Base-by-base conservation (phyloP, 2,113 vertebrate genomes). In the Eulemur rufifrons region DNA sequence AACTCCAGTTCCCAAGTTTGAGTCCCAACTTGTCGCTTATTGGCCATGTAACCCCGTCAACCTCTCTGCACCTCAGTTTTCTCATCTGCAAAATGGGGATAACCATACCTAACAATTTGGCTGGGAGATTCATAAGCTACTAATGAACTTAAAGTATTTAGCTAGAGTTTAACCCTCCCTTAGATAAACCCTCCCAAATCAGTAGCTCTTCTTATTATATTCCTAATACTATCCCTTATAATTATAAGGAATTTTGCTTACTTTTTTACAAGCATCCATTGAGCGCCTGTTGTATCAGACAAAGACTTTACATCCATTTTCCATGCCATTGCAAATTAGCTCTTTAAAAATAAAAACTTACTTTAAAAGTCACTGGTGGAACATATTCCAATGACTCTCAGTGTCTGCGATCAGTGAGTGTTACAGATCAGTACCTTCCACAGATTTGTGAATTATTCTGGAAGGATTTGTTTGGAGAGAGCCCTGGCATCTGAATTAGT, bases 61-160 rank as follows among this genome's bases (percentile, higher is more conserved):
- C 18, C 59, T 39, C 59, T 15, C 71, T 9, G 14, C 8, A 45
- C 78, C 96, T 95, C 74, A 39, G 78, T 95, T 21, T 96, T 25
- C 69, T 69, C 34, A n/a, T 96, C 84, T 64, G 87, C 71, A 34
- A 81, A 81, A 86, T 81, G 97, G 92, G 78, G 39, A 42, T 4
- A 3, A 47, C 0, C 32, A 1, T 12, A 32, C 45, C 15, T 39
- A n/a, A 8, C 20, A 32, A 74, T 71, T 68, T 89, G 0, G 23
- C 47, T 25, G 37, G 34, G 8, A 27, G n/a, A 68, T 0, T 39
- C 8, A 50, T 1, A 45, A 50, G 14, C 29, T 21, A 17, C 10
- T 2, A 45, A 10, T 4, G 52, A 39, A 63, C 76, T 32, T 8
- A 15, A 84, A 92, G 76, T 34, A 27, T 47, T 61, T 18, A 14